Conservation (phyloP, 2,888 invertebrate genomes). For the Drosophila monieri region DNA sequence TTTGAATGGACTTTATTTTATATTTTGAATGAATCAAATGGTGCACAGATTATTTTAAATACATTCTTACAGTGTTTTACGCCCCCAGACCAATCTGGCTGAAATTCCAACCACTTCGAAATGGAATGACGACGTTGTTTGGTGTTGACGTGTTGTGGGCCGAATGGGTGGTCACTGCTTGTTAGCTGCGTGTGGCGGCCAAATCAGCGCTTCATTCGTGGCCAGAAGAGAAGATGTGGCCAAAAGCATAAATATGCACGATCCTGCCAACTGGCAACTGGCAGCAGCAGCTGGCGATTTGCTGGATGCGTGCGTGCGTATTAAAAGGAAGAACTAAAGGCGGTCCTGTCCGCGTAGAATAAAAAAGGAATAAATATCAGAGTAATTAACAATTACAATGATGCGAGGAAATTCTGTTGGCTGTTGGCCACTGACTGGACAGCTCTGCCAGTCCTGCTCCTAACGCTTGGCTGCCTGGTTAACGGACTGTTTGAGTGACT, state of each 20-base stretch:
- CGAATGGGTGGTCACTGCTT: conserved; percentile 41
- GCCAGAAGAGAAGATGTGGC: conserved; percentile 54
- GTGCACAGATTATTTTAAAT: background rate
- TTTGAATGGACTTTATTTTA: too few relatives aligned
- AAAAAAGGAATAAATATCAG: conserved; percentile 44
- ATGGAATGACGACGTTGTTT: conserved; percentile 70
- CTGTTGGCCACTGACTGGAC: background rate
- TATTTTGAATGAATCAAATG: too few relatives aligned
- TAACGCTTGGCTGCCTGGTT: conserved; percentile 50
- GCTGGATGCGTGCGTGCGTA: conserved; percentile 55
- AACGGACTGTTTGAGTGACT: conserved; percentile 69
- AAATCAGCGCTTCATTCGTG: conserved; percentile 66
- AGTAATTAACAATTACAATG: conserved; percentile 78
- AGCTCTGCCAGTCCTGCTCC: conserved; percentile 16
- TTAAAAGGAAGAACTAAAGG: conserved; percentile 13
- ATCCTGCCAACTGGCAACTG: conserved; percentile 37
- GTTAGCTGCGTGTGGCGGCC: conserved; percentile 56
- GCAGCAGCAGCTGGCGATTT: conserved; percentile 55
- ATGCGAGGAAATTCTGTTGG: conserved; percentile 50
- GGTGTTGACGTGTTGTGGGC: conserved; percentile 59
- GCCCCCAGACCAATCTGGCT: background rate
- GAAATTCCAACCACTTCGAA: conserved; percentile 43
- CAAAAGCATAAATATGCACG: conserved; percentile 68
- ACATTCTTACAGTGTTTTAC: conserved; percentile 4
- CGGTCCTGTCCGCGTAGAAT: background rate